phyloP scores from a whole-genome alignment of 2,888 invertebrate genomes.

The Acanthosoma haemorrhoidale region DNA sequence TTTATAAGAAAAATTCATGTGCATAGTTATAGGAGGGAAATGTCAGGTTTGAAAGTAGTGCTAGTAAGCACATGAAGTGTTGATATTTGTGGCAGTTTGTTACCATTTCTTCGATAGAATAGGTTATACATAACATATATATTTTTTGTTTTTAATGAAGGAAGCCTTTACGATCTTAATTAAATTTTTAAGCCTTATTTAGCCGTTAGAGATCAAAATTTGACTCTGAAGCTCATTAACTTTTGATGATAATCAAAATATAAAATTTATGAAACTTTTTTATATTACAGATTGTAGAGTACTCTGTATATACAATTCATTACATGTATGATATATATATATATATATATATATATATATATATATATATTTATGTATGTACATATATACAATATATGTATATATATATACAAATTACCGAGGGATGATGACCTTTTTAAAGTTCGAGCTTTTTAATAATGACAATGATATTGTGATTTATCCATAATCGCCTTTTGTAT shows the following conservation, averaged over 20 bases:
- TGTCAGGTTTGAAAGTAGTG: background rate
- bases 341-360: background rate
- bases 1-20: slow-evolving; percentile 21
- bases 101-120: background rate
- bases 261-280: background rate
- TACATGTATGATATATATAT: background rate
- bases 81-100: background rate
- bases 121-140: background rate
- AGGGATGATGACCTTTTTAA: slow-evolving; percentile 14
- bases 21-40: slow-evolving; percentile 1
- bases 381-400: background rate
- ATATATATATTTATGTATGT: background rate
- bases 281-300: slow-evolving; percentile 15
- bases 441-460: slow-evolving; percentile 37
- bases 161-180: slow-evolving; percentile 2
- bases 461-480: slow-evolving; percentile 38
- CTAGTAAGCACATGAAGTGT: background rate
- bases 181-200: background rate
- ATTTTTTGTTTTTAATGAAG: background rate
- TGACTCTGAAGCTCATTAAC: slow-evolving; percentile 16
- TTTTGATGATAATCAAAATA: slow-evolving; percentile 27
- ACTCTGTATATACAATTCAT: slow-evolving; percentile 15
- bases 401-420: slow-evolving; percentile 1
- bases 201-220: background rate
- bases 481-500: slow-evolving; percentile 13